Conservation (phyloP, 2,113 vertebrate species). For the Heptranchias perlo region DNA sequence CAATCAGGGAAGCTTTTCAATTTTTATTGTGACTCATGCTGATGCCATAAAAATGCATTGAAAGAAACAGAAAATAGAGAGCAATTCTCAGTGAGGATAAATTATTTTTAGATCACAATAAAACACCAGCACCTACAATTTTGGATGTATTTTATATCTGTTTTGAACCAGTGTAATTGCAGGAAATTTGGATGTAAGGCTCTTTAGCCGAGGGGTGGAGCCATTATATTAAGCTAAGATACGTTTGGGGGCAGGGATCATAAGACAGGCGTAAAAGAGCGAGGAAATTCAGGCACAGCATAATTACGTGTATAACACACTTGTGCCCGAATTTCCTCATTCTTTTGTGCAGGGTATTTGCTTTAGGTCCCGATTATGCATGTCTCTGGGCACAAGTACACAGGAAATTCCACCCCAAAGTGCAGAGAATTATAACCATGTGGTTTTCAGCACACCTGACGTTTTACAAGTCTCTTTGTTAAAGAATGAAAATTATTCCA, state of each 20-base stretch:
- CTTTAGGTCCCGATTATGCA: background rate
- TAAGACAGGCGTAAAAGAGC: background rate
- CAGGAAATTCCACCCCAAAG: constrained; percentile 7
- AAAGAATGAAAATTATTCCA: background rate
- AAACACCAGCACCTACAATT: background rate
- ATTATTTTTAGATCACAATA: background rate
- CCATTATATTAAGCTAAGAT: background rate
- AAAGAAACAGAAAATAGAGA: background rate
- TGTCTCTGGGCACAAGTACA: background rate
- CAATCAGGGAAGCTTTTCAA: background rate
- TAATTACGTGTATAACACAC: background rate
- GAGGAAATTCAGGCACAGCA: background rate
- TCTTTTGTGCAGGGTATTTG: background rate
- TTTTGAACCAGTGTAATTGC: background rate
- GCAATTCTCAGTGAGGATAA: background rate
- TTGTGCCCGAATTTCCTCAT: background rate
- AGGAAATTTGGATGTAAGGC: background rate
- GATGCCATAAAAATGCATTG: background rate
- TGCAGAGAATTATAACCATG: background rate
- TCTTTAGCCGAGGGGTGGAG: background rate
- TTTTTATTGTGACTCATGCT: background rate
- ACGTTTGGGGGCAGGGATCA: background rate
- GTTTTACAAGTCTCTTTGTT: background rate
- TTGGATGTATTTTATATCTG: background rate
- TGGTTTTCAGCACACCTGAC: background rate